Evolutionary conservation across 2,797 vertebrate genomes (phyloP), one percentile per base, ranked within the genome.

Genomic region (Diceros bicornis): DNA sequence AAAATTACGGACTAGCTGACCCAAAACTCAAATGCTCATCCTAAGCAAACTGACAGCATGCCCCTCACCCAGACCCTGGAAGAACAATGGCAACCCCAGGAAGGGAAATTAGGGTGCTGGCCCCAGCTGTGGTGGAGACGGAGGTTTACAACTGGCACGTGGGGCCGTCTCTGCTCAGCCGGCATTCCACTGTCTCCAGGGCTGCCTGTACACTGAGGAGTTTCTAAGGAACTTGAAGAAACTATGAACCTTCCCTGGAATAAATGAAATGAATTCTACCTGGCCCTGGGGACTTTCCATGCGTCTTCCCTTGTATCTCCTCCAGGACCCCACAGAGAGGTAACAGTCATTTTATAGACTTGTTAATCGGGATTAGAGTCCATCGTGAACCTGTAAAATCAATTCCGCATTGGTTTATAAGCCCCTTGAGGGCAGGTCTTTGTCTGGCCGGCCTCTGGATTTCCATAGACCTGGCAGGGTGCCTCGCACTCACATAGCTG

Each of bases 101-200:
- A 44, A 23, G 27, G 52, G 1, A 29, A 10, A 27, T 18, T 1
- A 4, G 29, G 7, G 64, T 1, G 0, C 27, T 25, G 6, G 32
- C 25, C 94, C 20, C 23, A 6, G 21, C 16, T 11, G 12, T 14
- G 20, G 23, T 5, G 9, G 25, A 2, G 2, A 47, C 34, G 5
- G 20, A 2, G n/a, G 7, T 4, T 44, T 27, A 66, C 55, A 50
- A 21, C 6, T 2, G 29, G 41, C 34, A 72, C 10, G 9, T 3
- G 3, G 62, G 5, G 75, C 61, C 10, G 9, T n/a, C 44, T 64
- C 66, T 50, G 41, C 50, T 57, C 52, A 18, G 23, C 41, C 14
- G 16, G 50, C 37, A 68, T 3, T 17, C 23, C 12, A 13, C 18
- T 7, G 27, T 21, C 41, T 69, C 79, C 17, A 7, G 57, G 27